Conservation (phyloP, 2,113 vertebrate genomes). For the Tyrannus savana region DNA sequence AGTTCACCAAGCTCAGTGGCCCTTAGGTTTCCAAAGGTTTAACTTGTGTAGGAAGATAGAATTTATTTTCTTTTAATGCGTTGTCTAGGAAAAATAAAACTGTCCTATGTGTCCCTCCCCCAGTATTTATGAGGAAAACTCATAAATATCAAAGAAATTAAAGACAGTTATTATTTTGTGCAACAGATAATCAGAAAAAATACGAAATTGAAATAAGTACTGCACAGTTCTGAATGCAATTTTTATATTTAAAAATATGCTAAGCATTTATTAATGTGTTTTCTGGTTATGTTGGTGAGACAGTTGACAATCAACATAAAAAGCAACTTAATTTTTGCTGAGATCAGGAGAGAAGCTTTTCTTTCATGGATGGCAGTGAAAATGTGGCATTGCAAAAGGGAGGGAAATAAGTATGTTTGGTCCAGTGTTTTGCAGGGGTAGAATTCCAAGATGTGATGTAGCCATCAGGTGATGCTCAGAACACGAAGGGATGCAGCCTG, state of each 20-base stretch:
- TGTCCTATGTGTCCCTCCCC: neutral
- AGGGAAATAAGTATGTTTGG: accelerated
- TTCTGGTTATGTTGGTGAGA: neutral
- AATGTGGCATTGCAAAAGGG: neutral
- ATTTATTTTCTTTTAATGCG: neutral
- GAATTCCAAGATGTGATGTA: neutral
- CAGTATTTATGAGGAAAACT: accelerated
- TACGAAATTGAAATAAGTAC: neutral
- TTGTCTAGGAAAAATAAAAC: neutral
- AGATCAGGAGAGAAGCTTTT: neutral
- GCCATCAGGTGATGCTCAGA: neutral
- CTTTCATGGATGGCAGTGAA: accelerated
- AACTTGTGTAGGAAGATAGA: neutral
- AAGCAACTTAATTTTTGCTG: neutral
- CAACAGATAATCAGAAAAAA: neutral
- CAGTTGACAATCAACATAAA: neutral
- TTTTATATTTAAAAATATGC: neutral
- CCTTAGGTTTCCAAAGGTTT: neutral
- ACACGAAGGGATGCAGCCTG: neutral
- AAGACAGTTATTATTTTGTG: neutral
- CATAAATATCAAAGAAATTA: neutral
- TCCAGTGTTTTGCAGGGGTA: neutral
- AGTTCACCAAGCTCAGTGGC: neutral
- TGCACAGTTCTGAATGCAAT: neutral
- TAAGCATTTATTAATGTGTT: neutral